Percentiles rank a stretch among this genome's conserved stretches.
These are phyloP conservation scores for Anthophora plumipes DNA, from an alignment of 2,888 invertebrate genomes.

Conservation along the genomic window DNA sequence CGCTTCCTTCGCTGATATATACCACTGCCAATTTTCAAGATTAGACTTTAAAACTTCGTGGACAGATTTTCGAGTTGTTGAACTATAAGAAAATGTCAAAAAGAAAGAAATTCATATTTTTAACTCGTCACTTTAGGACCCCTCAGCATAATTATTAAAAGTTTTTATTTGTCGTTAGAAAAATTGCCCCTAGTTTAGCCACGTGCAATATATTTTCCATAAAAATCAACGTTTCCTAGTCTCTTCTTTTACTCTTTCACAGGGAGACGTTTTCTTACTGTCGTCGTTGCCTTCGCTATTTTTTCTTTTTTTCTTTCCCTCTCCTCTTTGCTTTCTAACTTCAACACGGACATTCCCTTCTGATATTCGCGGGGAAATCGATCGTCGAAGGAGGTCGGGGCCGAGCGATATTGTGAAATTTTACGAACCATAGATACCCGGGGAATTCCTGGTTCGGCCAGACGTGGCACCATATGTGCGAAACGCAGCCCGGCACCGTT, in stretches of 20 bases:
- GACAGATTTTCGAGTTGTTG: no score
- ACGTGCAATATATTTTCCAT: background rate
- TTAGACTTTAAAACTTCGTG: no score
- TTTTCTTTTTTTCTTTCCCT: background rate
- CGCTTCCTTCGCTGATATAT: no score
- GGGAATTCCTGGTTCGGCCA: constrained; percentile 54
- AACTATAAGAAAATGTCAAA: no score
- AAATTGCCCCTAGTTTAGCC: background rate
- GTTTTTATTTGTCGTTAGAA: background rate
- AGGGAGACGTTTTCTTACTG: no score
- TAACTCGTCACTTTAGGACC: no score
- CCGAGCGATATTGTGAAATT: constrained; percentile 74
- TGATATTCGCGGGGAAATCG: constrained; percentile 48
- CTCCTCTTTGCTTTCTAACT: constrained; percentile 1
- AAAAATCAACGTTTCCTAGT: constrained; percentile 24
- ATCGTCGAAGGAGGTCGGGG: constrained; percentile 47
- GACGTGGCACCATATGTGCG: constrained; percentile 68
- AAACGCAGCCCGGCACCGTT: constrained; percentile 59
- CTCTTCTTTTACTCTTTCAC: background rate
- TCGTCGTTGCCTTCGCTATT: background rate
- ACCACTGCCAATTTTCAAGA: no score
- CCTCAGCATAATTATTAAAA: background rate
- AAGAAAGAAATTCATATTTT: no score
- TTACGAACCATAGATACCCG: constrained; percentile 68
- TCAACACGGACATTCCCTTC: background rate